Base-by-base conservation (phyloP, 2,113 vertebrate species). In the Myocastor coypus region DNA sequence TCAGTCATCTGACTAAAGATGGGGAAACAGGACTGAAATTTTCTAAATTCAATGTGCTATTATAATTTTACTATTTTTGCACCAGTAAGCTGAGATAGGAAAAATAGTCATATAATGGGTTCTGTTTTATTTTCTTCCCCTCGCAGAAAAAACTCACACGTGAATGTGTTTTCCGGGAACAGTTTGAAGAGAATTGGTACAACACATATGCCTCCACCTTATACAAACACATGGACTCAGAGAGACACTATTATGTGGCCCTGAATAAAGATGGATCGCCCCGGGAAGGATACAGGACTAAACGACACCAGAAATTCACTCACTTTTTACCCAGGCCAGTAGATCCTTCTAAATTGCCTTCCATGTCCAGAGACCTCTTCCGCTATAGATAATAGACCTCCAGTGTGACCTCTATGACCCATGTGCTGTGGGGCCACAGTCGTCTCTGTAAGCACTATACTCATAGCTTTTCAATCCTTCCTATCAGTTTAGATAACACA, bases 141-240 rank as follows among this genome's bases (percentile, higher is more conserved):
- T 73, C 61, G 95, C 99, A 99, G 99, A 99, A 99, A 98, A 99
- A 99, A 98, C 99, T 99, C 96, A 99, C 99, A 0, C 98, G 99
- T 68, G 99, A 99, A 98, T 99, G 99, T 9, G 99, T 99, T 84
- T 99, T 99, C 99, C 99, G 99, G 86, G 99, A 99, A 98, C 99
- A 99, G 98, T 99, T 99, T 97, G 99, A 99, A 98, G 99, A 99
- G 98, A 99, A 99, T 98, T 99, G 99, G 99, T 99, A 99, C 99
- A 99, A 99, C 98, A 99, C 99, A 0, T 99, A 99, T 59, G 99
- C 99, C 66, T 99, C 99, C 0, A 99, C 99, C 6, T 98, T 99
- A 71, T 99, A 99, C 99, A 99, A 99, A 97, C 99, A 99, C 86
- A 97, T 98, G 0, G 99, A 99, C 98, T 99, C 99, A 0, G 99